These are phyloP conservation scores for Hypomecis atomaria DNA, from an alignment of 2,888 invertebrate genomes.

Conservation along the genomic window DNA sequence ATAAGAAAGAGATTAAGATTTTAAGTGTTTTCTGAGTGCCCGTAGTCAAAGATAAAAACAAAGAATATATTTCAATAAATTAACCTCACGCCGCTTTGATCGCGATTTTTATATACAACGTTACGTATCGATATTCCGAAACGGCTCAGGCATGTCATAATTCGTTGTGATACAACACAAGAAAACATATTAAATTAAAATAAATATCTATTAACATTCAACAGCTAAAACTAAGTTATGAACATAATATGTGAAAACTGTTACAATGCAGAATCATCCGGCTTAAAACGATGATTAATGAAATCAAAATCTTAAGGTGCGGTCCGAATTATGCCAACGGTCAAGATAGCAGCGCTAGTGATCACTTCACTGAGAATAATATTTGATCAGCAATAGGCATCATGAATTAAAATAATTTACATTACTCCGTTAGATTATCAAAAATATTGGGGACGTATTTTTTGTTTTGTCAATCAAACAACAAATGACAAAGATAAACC, in stretches of 20 bases:
- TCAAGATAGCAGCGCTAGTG: no score
- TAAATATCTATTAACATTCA: constrained; percentile 80
- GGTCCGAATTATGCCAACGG: no score
- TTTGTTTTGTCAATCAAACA: no score
- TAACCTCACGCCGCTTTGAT: constrained; percentile 52
- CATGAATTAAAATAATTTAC: no score
- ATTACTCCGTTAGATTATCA: no score
- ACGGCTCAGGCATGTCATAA: constrained; percentile 53
- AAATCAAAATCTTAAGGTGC: constrained; percentile 4
- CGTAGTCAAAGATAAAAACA: constrained; percentile 18
- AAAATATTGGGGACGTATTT: no score
- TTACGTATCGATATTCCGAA: constrained; percentile 48
- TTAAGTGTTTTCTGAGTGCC: constrained; percentile 38
- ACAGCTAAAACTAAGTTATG: constrained; percentile 71
- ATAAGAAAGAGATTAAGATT: background rate
- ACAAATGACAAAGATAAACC: no score
- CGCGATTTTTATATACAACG: constrained; percentile 65
- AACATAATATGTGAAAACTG: constrained; percentile 38
- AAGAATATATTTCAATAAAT: constrained; percentile 28
- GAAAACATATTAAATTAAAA: constrained; percentile 72
- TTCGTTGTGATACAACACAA: constrained; percentile 77
- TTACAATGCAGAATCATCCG: constrained; percentile 18
- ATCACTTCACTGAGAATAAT: no score
- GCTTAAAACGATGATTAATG: constrained; percentile 21
- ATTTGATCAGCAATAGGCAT: no score